These are phyloP conservation scores for Lymantria monacha DNA, from an alignment of 2,888 invertebrate species.

Conservation along the genomic window DNA sequence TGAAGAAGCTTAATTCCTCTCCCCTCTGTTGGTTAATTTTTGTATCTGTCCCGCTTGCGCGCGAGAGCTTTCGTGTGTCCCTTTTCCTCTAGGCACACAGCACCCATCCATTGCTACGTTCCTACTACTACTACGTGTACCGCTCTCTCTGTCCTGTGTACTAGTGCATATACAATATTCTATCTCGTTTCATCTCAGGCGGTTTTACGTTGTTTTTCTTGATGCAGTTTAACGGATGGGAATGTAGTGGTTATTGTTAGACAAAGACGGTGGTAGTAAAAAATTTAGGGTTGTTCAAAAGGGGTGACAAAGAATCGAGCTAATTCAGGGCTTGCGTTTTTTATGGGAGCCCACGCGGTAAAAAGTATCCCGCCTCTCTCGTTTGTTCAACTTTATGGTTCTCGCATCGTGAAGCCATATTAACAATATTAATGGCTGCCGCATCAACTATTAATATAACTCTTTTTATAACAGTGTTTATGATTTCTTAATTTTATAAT, in stretches of 20 bases:
- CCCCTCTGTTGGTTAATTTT: slow-evolving; percentile 81
- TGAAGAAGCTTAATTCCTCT: slow-evolving; percentile 78
- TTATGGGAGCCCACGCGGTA: slow-evolving; percentile 78
- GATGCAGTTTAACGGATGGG: slow-evolving; percentile 82
- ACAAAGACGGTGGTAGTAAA: slow-evolving; percentile 80
- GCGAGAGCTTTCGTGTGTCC: slow-evolving; percentile 64
- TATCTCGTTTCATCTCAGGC: slow-evolving; percentile 82
- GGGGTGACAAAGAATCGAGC: slow-evolving; percentile 82
- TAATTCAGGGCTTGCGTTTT: slow-evolving; percentile 80
- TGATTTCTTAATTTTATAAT: slow-evolving; percentile 57
- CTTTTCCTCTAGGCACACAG: slow-evolving; percentile 64
- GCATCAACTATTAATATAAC: slow-evolving; percentile 63
- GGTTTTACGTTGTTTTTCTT: slow-evolving; percentile 80
- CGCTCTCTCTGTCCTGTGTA: slow-evolving; percentile 76
- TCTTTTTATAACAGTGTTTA: slow-evolving; percentile 55
- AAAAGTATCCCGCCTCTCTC: slow-evolving; percentile 82
- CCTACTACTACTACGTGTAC: slow-evolving; percentile 75
- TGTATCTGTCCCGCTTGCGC: slow-evolving; percentile 65
- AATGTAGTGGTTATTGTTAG: slow-evolving; percentile 82
- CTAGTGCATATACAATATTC: slow-evolving; percentile 81
- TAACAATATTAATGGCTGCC: slow-evolving; percentile 77
- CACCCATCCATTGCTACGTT: slow-evolving; percentile 64
- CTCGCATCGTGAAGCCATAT: slow-evolving; percentile 70
- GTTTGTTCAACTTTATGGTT: slow-evolving; percentile 79
- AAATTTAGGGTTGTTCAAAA: slow-evolving; percentile 79